Percentiles rank a stretch among this genome's conserved stretches.
phyloP scores from a whole-genome alignment of 1,140 invertebrate genomes.

The Drosophila melanica region DNA sequence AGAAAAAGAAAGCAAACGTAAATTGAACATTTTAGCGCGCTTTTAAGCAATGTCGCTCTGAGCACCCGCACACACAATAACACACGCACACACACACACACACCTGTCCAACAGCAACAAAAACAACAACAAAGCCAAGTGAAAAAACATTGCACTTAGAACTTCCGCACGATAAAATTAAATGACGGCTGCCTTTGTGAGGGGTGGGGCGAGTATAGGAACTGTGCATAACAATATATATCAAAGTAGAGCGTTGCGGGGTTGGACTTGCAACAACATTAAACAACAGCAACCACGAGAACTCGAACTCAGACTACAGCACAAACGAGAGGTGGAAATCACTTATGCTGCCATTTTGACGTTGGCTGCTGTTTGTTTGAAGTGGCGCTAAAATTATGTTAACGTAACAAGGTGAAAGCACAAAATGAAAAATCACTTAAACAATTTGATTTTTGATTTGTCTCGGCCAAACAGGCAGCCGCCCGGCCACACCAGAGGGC shows the following conservation, averaged over 20 bases:
- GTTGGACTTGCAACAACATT: constrained; percentile 20
- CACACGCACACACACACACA: constrained; percentile 19
- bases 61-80: constrained; percentile 15
- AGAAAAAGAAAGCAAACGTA: constrained; percentile 59
- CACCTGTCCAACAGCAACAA: constrained; percentile 57
- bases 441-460: constrained; percentile 80
- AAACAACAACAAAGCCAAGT: constrained; percentile 24
- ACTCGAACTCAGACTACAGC: constrained; percentile 12
- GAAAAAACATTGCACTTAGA: constrained; percentile 72
- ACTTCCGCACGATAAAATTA: constrained; percentile 81
- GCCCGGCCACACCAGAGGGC: not conserved
- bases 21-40: constrained; percentile 82
- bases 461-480: constrained; percentile 20
- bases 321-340: constrained; percentile 52
- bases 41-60: constrained; percentile 69
- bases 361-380: constrained; percentile 55
- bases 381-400: constrained; percentile 73
- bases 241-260: constrained; percentile 53
- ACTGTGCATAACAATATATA: constrained; percentile 71
- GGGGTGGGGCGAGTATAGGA: not conserved
- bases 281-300: constrained; percentile 9
- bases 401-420: constrained; percentile 79
- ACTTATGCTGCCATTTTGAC: constrained; percentile 70
- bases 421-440: constrained; percentile 82
- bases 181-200: constrained; percentile 64